Percentiles rank a stretch among this genome's conserved stretches.
Conservation (phyloP, 2,797 vertebrate genomes). For the Anguilla marmorata region DNA sequence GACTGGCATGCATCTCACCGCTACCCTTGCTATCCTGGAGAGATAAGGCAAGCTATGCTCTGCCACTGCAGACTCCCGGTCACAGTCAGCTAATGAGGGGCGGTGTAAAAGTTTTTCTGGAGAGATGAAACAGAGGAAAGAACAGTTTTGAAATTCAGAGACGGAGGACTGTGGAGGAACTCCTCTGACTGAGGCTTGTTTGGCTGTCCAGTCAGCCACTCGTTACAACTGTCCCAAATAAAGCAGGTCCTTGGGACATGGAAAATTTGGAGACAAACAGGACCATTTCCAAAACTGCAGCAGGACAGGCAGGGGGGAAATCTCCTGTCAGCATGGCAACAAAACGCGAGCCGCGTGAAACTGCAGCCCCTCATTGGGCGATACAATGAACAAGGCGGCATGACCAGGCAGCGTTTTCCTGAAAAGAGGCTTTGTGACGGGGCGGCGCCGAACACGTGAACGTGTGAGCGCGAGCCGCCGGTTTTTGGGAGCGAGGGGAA, state of each 20-base stretch:
- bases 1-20: too few species aligned
- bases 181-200: too few species aligned
- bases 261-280: too few species aligned
- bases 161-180: background rate
- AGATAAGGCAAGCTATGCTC: too few species aligned
- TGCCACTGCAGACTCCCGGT: too few species aligned
- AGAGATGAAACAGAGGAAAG: background rate
- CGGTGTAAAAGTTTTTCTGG: background rate
- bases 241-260: too few species aligned
- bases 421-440: conserved; percentile 36
- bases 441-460: conserved; percentile 28
- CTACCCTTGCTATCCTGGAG: too few species aligned
- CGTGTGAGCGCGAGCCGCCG: background rate
- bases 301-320: too few species aligned
- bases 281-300: too few species aligned
- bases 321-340: background rate
- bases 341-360: background rate
- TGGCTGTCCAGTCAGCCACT: too few species aligned
- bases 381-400: background rate
- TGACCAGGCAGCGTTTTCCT: conserved; percentile 17
- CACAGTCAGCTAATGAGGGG: too few species aligned
- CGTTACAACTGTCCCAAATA: too few species aligned
- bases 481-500: conserved; percentile 25
- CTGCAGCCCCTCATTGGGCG: background rate
- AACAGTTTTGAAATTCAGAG: background rate